Percentiles rank a stretch among this genome's conserved stretches.
phyloP scores from a whole-genome alignment of 2,888 invertebrate genomes.

The Gymnoscelis rufifasciata region DNA sequence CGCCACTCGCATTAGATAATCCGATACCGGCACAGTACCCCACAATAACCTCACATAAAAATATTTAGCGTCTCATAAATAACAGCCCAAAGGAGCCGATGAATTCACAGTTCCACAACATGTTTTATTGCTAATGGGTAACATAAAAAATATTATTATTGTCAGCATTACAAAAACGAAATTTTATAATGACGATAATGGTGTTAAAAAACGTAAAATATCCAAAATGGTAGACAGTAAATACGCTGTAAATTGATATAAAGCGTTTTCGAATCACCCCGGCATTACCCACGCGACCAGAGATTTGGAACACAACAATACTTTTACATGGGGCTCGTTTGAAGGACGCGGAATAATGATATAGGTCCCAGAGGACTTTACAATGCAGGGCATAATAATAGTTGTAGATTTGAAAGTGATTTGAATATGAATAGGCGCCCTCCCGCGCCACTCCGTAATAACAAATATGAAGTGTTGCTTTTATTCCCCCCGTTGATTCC shows the following conservation, averaged over 20 bases:
- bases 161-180: constrained; percentile 35
- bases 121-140: constrained; percentile 70
- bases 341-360: constrained; percentile 73
- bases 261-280: constrained; percentile 64
- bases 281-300: constrained; percentile 45
- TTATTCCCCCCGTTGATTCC: constrained; percentile 68
- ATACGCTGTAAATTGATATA: constrained; percentile 70
- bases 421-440: constrained; percentile 76
- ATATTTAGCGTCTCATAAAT: constrained; percentile 74
- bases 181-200: constrained; percentile 44
- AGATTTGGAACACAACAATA: constrained; percentile 58
- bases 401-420: constrained; percentile 78
- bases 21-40: constrained; percentile 66
- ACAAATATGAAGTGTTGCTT: constrained; percentile 77
- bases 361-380: constrained; percentile 74
- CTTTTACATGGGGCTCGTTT: constrained; percentile 65
- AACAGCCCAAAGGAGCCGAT: constrained; percentile 69
- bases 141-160: constrained; percentile 36
- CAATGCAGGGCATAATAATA: constrained; percentile 75
- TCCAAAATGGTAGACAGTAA: constrained; percentile 50
- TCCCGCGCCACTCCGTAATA: constrained; percentile 72
- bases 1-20: constrained; percentile 72
- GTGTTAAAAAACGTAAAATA: constrained; percentile 54
- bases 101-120: constrained; percentile 60
- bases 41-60: constrained; percentile 74